Percentiles rank a stretch among this genome's conserved stretches.
Evolutionary conservation across 2,888 invertebrate species (phyloP).

Genomic region (Ptycholaimellus sp.): DNA sequence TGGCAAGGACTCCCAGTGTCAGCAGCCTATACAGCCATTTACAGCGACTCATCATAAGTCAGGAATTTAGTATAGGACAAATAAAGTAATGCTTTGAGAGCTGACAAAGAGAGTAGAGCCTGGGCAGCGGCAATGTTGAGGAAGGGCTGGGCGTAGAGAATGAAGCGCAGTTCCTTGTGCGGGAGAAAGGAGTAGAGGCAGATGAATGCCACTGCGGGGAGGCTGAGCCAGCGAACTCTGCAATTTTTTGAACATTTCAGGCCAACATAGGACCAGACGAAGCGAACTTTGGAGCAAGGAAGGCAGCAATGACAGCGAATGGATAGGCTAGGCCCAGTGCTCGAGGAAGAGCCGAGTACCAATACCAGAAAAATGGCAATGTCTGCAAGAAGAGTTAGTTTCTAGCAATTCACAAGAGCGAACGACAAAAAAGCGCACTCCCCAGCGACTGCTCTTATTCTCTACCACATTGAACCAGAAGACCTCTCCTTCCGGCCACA

Average conservation of each 20-base stretch:
- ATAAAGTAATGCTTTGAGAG: too few relatives aligned
- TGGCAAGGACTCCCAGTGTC: too few relatives aligned
- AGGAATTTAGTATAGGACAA: too few relatives aligned
- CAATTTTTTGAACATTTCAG: too few relatives aligned
- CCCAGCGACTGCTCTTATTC: conserved; percentile 80
- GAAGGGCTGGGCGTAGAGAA: conserved; percentile 83
- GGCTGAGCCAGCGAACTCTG: conserved; percentile 25
- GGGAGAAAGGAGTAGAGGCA: conserved; percentile 75
- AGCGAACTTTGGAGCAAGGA: too few relatives aligned
- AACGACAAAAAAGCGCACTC: conserved; percentile 38
- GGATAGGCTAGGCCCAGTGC: conserved; percentile 63
- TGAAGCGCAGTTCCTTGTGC: conserved; percentile 88
- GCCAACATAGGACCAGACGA: too few relatives aligned
- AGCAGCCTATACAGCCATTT: too few relatives aligned
- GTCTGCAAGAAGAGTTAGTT: conserved; percentile 36
- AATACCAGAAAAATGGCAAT: conserved; percentile 83
- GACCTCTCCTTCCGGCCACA: conserved; percentile 94
- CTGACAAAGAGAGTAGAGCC: too few relatives aligned
- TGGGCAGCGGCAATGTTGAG: conserved; percentile 67
- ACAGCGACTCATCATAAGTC: too few relatives aligned
- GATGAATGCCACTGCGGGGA: conserved; percentile 40
- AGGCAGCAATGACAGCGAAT: too few relatives aligned
- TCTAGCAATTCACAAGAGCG: neutral
- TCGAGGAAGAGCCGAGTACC: conserved; percentile 77
- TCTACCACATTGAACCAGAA: conserved; percentile 72